Evolutionary conservation across 1,140 invertebrate species (phyloP).

Genomic region (Orius insidiosus): DNA sequence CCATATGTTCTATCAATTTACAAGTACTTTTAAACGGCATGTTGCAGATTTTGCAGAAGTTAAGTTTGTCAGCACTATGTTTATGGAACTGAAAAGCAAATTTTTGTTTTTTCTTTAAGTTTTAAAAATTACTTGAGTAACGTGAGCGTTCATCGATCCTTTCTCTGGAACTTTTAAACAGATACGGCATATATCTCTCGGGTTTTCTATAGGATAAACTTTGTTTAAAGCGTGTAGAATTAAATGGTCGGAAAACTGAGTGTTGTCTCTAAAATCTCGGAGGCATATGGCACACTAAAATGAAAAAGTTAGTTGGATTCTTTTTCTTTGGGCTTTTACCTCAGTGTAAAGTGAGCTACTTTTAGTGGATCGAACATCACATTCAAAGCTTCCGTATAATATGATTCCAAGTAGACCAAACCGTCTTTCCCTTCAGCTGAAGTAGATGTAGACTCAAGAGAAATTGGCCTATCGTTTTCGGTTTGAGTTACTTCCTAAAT

Average conservation of each 20-base stretch:
- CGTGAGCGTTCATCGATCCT: too few species aligned
- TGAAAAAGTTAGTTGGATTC: neutral
- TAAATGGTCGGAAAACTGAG: constrained; percentile 48
- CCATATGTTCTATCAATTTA: constrained; percentile 1
- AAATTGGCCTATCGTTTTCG: too few species aligned
- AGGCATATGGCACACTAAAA: constrained; percentile 38
- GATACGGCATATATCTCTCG: constrained; percentile 7
- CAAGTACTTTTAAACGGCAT: neutral
- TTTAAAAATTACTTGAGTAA: too few species aligned
- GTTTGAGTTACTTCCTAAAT: too few species aligned
- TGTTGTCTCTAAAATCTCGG: constrained; percentile 36
- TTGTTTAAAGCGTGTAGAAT: constrained; percentile 36
- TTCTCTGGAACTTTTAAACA: constrained; percentile 8
- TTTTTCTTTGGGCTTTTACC: neutral
- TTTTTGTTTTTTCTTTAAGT: neutral
- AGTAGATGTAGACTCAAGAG: neutral
- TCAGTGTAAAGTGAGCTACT: constrained; percentile 8
- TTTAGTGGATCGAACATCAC: constrained; percentile 19
- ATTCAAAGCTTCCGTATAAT: constrained; percentile 38
- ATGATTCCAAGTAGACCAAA: constrained; percentile 29
- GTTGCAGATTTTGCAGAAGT: constrained; percentile 7
- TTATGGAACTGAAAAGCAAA: constrained; percentile 2
- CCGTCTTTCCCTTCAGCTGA: neutral
- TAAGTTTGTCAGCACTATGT: neutral
- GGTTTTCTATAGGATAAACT: constrained; percentile 21